Percentiles rank a stretch among this genome's conserved stretches.
Evolutionary conservation across 1,140 invertebrate species (phyloP).

Genomic region (Drosophila simulans): DNA sequence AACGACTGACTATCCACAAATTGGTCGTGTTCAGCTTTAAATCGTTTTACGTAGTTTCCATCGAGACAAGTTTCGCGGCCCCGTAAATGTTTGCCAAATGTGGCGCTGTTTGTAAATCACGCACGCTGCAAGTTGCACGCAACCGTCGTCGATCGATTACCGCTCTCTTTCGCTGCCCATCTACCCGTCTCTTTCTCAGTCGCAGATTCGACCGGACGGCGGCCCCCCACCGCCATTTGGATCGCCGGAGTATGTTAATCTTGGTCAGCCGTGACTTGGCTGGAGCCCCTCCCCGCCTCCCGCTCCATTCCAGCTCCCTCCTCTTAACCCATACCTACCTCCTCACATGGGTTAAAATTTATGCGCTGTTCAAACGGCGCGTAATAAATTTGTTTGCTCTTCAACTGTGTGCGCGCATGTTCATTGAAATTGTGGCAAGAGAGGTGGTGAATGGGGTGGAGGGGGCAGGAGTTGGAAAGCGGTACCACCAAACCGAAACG

Average conservation of each 20-base stretch:
- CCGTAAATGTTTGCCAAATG: conserved; percentile 78
- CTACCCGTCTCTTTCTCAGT: conserved; percentile 28
- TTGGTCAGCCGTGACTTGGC: conserved; percentile 62
- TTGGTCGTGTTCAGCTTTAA: conserved; percentile 81
- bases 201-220: conserved; percentile 24
- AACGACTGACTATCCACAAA: conserved; percentile 73
- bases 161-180: conserved; percentile 13
- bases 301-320: neutral
- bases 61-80: conserved; percentile 67
- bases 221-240: conserved; percentile 41
- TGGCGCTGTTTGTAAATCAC: conserved; percentile 82
- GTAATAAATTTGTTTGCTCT: conserved; percentile 84
- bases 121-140: conserved; percentile 69
- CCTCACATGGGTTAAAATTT: conserved; percentile 63
- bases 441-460: neutral
- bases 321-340: conserved; percentile 5
- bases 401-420: conserved; percentile 79
- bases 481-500: conserved; percentile 11
- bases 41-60: conserved; percentile 79
- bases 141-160: conserved; percentile 68
- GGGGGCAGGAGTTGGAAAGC: neutral
- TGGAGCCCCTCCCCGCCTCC: conserved; percentile 12
- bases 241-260: conserved; percentile 72
- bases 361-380: conserved; percentile 82
- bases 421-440: conserved; percentile 72